Conservation (phyloP, 2,113 vertebrate genomes). For the Procavia capensis region DNA sequence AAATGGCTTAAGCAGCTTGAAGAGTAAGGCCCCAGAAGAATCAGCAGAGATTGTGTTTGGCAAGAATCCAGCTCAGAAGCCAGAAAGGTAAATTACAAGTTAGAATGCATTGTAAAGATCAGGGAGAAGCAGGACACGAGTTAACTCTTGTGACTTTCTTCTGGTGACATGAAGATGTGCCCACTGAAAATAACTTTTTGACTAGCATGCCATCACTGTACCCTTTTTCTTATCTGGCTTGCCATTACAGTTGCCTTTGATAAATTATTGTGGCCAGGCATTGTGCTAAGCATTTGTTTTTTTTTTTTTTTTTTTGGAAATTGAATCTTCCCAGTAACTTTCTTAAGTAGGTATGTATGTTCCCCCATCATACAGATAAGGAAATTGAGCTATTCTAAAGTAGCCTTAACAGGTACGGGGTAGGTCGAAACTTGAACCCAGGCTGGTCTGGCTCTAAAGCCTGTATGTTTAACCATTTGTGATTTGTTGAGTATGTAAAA, state of each 20-base stretch:
- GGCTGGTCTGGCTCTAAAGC: not conserved
- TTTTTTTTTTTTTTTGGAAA: not conserved
- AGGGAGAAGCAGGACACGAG: not conserved
- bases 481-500: not conserved
- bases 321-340: not conserved
- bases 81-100: not conserved
- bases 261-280: not conserved
- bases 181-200: not conserved
- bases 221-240: not conserved
- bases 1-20: constrained; percentile 15
- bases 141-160: not conserved
- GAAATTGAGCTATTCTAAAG: not conserved
- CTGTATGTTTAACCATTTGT: not conserved
- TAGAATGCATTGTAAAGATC: not conserved
- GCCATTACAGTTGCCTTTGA: not conserved
- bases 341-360: not conserved
- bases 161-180: not conserved
- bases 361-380: not conserved
- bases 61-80: constrained; percentile 44
- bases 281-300: not conserved
- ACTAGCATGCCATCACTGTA: not conserved
- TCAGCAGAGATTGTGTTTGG: not conserved
- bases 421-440: not conserved
- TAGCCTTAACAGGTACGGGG: not conserved
- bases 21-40: not conserved